Evolutionary conservation across 1,140 invertebrate species (phyloP), one percentile per base, ranked within the genome.

Genomic region (Gyrodactylus salaris): DNA sequence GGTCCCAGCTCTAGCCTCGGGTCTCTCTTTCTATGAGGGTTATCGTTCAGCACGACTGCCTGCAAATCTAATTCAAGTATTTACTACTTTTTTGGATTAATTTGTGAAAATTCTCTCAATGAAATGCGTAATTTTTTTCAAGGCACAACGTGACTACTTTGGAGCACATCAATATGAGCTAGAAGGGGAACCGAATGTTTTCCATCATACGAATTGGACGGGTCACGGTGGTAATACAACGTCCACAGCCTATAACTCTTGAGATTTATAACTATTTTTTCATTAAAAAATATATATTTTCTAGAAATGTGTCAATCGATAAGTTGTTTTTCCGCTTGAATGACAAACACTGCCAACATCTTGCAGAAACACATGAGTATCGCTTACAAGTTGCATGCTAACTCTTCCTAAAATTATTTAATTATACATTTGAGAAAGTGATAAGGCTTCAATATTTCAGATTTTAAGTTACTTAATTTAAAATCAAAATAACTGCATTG

Each of bases 81-180:
- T 68, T 74, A 22, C 26, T 24, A 77, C 76, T 78, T 75, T 82
- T 71, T 25, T 24, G 25, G 1, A 25, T 25, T 21, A 25, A 71
- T 71, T 25, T 71, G 7, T 16, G 23, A 69, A 69, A 54, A 54
- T 16, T 16, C 7, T 54, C 7, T 54, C 34, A 54, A 16, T 7
- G n/a, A 54, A 54, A n/a, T n/a, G n/a, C n/a, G n/a, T 54, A 54
- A 19, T 54, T 54, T 21, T 71, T 71, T 2, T 71, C 25, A 84
- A 92, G 85, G 95, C 94, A 0, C 93, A 97, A 81, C 82, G 95
- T 68, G 94, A 99, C 81, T 99, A 94, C 78, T 99, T 99, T 79
- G 95, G 95, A 0, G 94, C 95, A 0, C 95, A 99, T 79, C 98
- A 93, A 0, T 99, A 98, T 77, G 93, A 98, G 80, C 80, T 95